Percentiles rank a stretch among this genome's conserved stretches.
Evolutionary conservation across 2,797 vertebrate species (phyloP).

Genomic region (Gadopsis bispinosus): DNA sequence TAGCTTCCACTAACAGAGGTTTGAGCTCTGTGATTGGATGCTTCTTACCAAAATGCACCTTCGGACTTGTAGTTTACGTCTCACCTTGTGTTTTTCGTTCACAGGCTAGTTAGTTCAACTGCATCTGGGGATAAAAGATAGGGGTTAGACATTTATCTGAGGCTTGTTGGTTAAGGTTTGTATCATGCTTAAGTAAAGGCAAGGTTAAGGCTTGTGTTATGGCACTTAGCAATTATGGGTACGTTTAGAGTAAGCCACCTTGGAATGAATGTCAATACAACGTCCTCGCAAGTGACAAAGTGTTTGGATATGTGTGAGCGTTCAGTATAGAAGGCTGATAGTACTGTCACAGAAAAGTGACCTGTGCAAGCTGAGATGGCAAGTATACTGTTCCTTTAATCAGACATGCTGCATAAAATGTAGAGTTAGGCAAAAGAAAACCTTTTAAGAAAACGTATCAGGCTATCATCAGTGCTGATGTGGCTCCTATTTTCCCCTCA

Average conservation of each 20-base stretch:
- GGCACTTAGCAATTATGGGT: neutral
- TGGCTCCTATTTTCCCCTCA: slow-evolving; percentile 7
- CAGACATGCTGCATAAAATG: slow-evolving; percentile 22
- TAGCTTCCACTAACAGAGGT: neutral
- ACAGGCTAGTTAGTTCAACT: neutral
- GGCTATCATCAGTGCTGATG: slow-evolving; percentile 25
- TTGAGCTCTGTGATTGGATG: neutral
- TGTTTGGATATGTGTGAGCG: neutral
- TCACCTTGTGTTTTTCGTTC: too few species aligned
- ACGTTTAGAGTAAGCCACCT: neutral
- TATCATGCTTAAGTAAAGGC: neutral
- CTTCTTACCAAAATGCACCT: neutral
- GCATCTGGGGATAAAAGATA: neutral
- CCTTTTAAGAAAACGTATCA: slow-evolving; percentile 7
- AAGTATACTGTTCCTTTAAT: slow-evolving; percentile 14
- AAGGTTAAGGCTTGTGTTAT: neutral
- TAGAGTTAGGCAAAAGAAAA: slow-evolving; percentile 24
- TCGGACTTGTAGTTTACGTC: neutral
- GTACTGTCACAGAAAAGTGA: neutral
- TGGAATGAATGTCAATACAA: neutral
- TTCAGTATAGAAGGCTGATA: neutral
- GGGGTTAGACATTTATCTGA: neutral
- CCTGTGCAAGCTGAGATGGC: slow-evolving; percentile 8
- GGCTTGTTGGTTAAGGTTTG: neutral
- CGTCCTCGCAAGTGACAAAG: neutral